phyloP scores from a whole-genome alignment of 2,113 vertebrate genomes.

The Accipiter virgatus region DNA sequence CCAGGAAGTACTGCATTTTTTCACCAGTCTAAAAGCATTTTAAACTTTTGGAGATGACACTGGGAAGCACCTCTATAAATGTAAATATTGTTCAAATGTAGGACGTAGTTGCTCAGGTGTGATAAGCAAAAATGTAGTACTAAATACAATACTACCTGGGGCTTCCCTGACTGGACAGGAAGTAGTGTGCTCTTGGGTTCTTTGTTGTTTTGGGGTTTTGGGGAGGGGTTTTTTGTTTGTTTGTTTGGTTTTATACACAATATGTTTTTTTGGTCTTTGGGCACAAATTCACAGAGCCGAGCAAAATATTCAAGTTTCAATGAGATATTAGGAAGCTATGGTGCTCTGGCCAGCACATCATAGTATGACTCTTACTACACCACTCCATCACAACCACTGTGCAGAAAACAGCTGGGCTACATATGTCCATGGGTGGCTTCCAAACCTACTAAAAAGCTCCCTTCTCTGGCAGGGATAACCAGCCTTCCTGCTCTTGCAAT shows the following conservation, averaged over 20 bases:
- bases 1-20: conserved; percentile 2
- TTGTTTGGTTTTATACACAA: not conserved
- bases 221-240: too few species aligned
- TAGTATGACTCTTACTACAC: not conserved
- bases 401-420: conserved; percentile 53
- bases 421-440: conserved; percentile 25
- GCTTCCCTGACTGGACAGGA: not conserved
- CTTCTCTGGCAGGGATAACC: conserved; percentile 14
- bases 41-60: conserved; percentile 12
- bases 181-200: not conserved
- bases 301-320: not conserved
- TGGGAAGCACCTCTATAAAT: not conserved
- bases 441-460: conserved; percentile 28
- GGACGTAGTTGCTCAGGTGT: not conserved
- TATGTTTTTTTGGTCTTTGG: not conserved
- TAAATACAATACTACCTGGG: not conserved
- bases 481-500: not conserved
- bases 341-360: not conserved
- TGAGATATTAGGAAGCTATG: not conserved
- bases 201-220: not conserved
- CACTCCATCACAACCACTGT: not conserved
- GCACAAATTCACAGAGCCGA: not conserved
- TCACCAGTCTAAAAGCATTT: not conserved
- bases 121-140: not conserved
- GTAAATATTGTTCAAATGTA: not conserved